phyloP scores from a whole-genome alignment of 2,888 invertebrate genomes.

The Nemotelus nigrinus region DNA sequence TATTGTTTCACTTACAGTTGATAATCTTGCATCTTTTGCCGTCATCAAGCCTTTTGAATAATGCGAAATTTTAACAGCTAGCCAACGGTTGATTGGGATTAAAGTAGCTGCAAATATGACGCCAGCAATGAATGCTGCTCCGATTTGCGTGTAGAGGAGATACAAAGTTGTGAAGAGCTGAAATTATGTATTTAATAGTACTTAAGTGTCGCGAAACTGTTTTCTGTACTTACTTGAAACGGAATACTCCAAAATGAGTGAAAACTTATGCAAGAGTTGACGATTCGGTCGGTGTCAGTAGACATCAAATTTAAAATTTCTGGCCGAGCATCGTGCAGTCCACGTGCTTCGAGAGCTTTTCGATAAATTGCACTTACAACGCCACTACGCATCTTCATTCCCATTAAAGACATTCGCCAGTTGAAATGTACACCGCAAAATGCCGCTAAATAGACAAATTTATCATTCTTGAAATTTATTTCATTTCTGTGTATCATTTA shows the following conservation, averaged over 20 bases:
- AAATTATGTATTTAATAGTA: constrained; percentile 56
- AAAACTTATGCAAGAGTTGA: constrained; percentile 95
- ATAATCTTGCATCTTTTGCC: constrained; percentile 89
- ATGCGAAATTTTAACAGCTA: constrained; percentile 88
- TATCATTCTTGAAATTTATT: neutral
- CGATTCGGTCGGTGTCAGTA: constrained; percentile 93
- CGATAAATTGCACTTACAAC: constrained; percentile 85
- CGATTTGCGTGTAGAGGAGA: constrained; percentile 88
- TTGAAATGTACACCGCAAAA: constrained; percentile 89
- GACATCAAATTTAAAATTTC: constrained; percentile 97
- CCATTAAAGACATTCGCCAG: constrained; percentile 84
- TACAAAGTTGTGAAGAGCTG: constrained; percentile 83
- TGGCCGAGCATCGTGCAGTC: constrained; percentile 71
- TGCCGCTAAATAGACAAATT: constrained; percentile 68
- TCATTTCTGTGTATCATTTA: constrained; percentile 15
- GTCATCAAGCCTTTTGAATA: constrained; percentile 89
- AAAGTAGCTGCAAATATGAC: constrained; percentile 84
- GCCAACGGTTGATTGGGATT: constrained; percentile 90
- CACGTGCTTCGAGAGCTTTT: constrained; percentile 65
- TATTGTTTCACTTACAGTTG: constrained; percentile 86
- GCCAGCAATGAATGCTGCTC: constrained; percentile 90
- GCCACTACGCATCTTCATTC: constrained; percentile 86
- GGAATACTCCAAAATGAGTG: constrained; percentile 98
- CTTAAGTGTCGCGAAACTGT: neutral
- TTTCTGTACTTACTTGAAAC: constrained; percentile 72